These are phyloP conservation scores for Brachyhypopomus gauderio DNA, from an alignment of 2,113 vertebrate genomes.

Conservation along the genomic window DNA sequence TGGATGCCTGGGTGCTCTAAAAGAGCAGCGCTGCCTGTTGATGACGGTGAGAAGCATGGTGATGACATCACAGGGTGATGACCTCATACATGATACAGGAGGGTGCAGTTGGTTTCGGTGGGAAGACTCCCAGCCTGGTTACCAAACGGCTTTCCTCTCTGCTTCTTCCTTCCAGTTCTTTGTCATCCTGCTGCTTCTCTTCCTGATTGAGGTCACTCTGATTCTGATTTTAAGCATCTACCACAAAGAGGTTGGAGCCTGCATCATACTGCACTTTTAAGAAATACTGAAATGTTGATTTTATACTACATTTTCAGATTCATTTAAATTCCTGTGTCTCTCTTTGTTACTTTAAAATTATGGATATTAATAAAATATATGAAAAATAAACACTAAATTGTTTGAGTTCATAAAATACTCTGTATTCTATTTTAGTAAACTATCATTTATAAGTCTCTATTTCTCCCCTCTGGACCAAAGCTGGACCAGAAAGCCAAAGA, in stretches of 20 bases:
- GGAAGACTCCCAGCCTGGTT: no score
- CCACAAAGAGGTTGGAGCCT: slow-evolving; percentile 73
- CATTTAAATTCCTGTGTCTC: no score
- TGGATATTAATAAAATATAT: no score
- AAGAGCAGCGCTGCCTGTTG: slow-evolving; percentile 82
- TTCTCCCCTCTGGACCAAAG: slow-evolving; percentile 50
- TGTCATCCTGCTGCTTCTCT: slow-evolving; percentile 79
- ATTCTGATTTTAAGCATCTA: slow-evolving; percentile 75
- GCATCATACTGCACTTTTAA: background rate
- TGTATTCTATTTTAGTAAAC: no score
- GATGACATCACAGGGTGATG: background rate
- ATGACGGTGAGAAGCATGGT: slow-evolving; percentile 71
- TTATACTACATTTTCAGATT: background rate
- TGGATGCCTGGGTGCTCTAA: slow-evolving; percentile 83
- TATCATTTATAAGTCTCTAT: no score
- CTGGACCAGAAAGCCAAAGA: slow-evolving; percentile 77
- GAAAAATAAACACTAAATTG: no score
- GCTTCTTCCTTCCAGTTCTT: slow-evolving; percentile 75
- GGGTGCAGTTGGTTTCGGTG: no score
- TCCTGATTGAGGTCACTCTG: slow-evolving; percentile 77
- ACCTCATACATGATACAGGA: slow-evolving; percentile 5
- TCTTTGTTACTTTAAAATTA: no score
- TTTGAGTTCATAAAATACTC: no score
- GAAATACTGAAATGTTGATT: background rate
- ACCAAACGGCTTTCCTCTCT: background rate